Evolutionary conservation across 2,113 vertebrate species (phyloP), one percentile per base, ranked within the genome.

Genomic region (Syrmaticus mikado): DNA sequence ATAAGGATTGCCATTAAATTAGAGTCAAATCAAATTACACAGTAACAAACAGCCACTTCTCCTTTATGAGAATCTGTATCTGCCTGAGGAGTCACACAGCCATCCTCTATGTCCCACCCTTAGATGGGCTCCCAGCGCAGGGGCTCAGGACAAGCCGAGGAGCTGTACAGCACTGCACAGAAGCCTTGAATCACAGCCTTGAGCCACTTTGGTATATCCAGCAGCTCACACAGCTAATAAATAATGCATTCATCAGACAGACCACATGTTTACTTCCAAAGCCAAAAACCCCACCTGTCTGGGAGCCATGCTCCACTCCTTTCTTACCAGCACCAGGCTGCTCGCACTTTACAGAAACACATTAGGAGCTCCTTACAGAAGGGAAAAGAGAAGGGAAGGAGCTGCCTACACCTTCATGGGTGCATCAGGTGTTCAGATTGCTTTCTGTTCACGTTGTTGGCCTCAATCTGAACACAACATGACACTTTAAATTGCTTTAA

Each of bases 11-110:
- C 21, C 90, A 82, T 90, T 91, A 91, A 90, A 86, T 85, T 72
- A 88, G 40, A 90, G 72, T 67, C 61, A 94, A 80, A 93, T 93
- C 62, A 81, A 90, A 92, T 93, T 65, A 82, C 27, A 60, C 32
- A 61, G 18, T 40, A 86, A 86, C 4, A 1, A 93, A 60, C 5
- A 70, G 5, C 61, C 48, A 64, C 34, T 90, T 25, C 41, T 81
- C 65, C 15, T 2, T 1, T 48, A 19, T 10, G 16, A 71, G 80
- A 67, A 80, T 34, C 62, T 90, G 34, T n/a, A 17, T 38, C 9
- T 1, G 3, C 36, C 38, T 1, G 6, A 75, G 64, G 85, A 91
- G 11, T 5, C 2, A 2, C 7, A 10, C 41, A 50, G 57, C 22
- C 32, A 1, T 66, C 45, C 38, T 22, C 12, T 72, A 64, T 45